These are phyloP conservation scores for Mesorhabditis sp. DNA, from an alignment of 2,888 invertebrate genomes.

Conservation along the genomic window DNA sequence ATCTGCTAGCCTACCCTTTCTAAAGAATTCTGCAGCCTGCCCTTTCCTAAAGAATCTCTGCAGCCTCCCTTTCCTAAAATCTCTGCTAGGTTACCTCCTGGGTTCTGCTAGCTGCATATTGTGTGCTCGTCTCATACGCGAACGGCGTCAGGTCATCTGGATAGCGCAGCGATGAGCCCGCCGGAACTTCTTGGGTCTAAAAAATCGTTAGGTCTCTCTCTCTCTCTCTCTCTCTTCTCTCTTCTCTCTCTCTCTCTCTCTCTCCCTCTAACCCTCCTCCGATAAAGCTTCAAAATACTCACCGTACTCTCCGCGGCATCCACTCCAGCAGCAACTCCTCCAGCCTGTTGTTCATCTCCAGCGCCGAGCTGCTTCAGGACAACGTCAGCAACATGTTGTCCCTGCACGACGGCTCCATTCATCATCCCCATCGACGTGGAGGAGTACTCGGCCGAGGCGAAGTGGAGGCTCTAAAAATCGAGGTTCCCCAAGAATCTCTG, in stretches of 20 bases:
- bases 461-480: conserved; percentile 22
- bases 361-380: neutral
- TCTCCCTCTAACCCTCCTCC: too few relatives aligned
- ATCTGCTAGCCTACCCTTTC: too few relatives aligned
- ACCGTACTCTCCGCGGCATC: too few relatives aligned
- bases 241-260: too few relatives aligned
- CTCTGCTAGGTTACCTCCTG: neutral
- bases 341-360: neutral
- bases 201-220: too few relatives aligned
- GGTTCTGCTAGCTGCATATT: neutral
- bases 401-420: conserved; percentile 43
- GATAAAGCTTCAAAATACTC: too few relatives aligned
- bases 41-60: neutral
- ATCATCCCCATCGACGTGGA: conserved; percentile 35
- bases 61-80: neutral
- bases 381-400: conserved; percentile 20
- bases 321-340: neutral
- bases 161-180: neutral
- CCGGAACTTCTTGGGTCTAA: neutral
- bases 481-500: too few relatives aligned
- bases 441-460: conserved; percentile 39
- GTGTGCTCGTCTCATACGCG: neutral
- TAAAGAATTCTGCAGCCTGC: too few relatives aligned
- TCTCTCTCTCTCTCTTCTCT: too few relatives aligned
- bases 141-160: conserved; percentile 2